Conservation (phyloP, 1,140 invertebrate genomes). For the Pararge aegeria region DNA sequence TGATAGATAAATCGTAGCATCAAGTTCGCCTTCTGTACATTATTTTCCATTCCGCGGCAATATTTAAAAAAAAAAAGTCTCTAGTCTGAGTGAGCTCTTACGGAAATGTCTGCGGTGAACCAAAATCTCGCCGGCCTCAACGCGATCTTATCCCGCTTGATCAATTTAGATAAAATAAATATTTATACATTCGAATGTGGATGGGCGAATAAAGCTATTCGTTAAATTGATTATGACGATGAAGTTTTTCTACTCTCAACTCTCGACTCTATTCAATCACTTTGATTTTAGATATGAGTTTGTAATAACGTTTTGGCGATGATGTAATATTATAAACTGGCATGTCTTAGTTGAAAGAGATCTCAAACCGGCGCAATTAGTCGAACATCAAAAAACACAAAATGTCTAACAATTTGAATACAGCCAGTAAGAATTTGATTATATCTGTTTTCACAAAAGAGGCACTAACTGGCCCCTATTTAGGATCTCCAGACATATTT, state of each 20-base stretch:
- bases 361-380: not conserved
- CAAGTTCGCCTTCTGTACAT: too few relatives aligned
- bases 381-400: not conserved
- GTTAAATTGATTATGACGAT: conserved; percentile 74
- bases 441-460: too few relatives aligned
- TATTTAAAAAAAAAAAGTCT: not conserved
- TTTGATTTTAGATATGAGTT: conserved; percentile 31
- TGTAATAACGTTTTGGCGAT: conserved; percentile 26
- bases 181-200: conserved; percentile 74
- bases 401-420: not conserved
- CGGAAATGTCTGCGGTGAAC: conserved; percentile 17
- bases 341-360: conserved; percentile 10
- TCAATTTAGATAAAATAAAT: conserved; percentile 80
- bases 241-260: conserved; percentile 36
- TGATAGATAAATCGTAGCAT: too few relatives aligned
- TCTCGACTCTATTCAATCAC: conserved; percentile 34
- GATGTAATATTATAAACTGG: conserved; percentile 15
- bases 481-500: too few relatives aligned
- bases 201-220: conserved; percentile 71
- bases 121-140: conserved; percentile 57
- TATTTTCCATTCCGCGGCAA: too few relatives aligned
- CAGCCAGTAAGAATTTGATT: not conserved
- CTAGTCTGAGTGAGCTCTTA: not conserved
- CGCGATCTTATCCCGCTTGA: conserved; percentile 74
- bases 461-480: too few relatives aligned